Base-by-base conservation (phyloP, 2,888 invertebrate species). In the Acanthosepion lycidas region DNA sequence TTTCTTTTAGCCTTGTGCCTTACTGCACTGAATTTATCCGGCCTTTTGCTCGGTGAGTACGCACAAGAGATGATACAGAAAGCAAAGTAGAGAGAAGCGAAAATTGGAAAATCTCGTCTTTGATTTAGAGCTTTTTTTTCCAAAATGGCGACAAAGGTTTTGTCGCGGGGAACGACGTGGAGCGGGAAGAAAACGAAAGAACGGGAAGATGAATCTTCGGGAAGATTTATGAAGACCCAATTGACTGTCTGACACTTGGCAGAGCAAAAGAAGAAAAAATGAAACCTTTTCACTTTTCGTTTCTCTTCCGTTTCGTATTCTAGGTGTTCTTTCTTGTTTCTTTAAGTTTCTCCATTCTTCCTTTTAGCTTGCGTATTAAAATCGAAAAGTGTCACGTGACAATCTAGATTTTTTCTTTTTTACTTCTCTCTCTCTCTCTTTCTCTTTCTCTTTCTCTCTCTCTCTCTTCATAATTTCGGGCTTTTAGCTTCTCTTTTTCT, bases 171-270 rank as follows among this genome's bases (percentile, higher is more conserved):
- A n/a, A 33, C 15, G 78, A 4, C 5, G 78, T 78, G n/a, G 78
- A 8, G 15, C n/a, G 78, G n/a, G 23, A 15, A 64, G 78, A 78
- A 33, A 33, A 33, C n/a, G 78, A n/a, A 33, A 33, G n/a, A 5
- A 78, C 12, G 15, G 18, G n/a, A 12, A n/a, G 15, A 15, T 33
- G n/a, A 78, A 78, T 1, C 0, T 12, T 3, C 78, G n/a, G n/a
- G 12, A 78, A 78, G 78, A 78, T 78, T 78, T 78, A 78, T 78
- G 78, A 15, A 33, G 78, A 78, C 78, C 78, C 78, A 78, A 78
- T 78, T 78, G 78, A 78, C 78, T 78, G 78, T 78, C n/a, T 78
- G 78, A 78, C 78, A 78, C 78, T 78, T n/a, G 78, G n/a, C n/a
- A n/a, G n/a, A 78, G 15, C n/a, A 26, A 42, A 42, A 42, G 28